Evolutionary conservation across 2,113 vertebrate species (phyloP).

Genomic region (Sphyrna mokarran): DNA sequence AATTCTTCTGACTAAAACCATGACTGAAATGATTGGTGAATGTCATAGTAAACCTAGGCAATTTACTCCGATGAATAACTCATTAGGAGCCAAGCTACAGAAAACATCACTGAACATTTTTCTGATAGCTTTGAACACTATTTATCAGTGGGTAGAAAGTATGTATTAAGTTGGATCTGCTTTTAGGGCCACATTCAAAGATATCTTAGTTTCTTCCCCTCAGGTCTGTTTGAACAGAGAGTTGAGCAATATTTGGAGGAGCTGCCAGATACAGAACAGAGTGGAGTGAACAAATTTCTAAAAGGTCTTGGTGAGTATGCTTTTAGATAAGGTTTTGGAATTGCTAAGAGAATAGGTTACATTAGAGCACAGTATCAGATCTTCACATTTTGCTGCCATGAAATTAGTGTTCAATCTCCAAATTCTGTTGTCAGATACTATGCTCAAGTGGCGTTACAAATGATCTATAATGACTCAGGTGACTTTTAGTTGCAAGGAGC

Average conservation of each 20-base stretch:
- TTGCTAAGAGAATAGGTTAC: not conserved
- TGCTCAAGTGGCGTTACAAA: not conserved
- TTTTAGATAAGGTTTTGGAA: not conserved
- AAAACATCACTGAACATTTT: not conserved
- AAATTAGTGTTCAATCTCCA: not conserved
- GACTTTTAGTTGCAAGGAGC: not conserved
- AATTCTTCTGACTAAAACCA: not conserved
- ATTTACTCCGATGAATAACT: not conserved
- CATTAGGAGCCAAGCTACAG: not conserved
- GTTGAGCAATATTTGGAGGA: constrained; percentile 95
- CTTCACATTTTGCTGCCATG: not conserved
- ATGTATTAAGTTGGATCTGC: not conserved
- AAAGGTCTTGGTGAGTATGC: constrained; percentile 82
- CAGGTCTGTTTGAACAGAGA: constrained; percentile 92
- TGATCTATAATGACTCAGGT: not conserved
- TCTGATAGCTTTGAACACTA: not conserved
- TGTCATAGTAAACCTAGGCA: not conserved
- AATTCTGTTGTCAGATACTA: not conserved
- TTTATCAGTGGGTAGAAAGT: not conserved
- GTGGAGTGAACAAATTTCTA: constrained; percentile 94
- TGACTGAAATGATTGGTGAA: not conserved
- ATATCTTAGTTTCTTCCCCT: constrained; percentile 38
- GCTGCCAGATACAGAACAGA: constrained; percentile 92
- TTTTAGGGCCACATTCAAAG: not conserved
- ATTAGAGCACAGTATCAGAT: not conserved